Evolutionary conservation across 1,140 invertebrate species (phyloP), one percentile per base, ranked within the genome.

Genomic region (Mesaphorura yosii): DNA sequence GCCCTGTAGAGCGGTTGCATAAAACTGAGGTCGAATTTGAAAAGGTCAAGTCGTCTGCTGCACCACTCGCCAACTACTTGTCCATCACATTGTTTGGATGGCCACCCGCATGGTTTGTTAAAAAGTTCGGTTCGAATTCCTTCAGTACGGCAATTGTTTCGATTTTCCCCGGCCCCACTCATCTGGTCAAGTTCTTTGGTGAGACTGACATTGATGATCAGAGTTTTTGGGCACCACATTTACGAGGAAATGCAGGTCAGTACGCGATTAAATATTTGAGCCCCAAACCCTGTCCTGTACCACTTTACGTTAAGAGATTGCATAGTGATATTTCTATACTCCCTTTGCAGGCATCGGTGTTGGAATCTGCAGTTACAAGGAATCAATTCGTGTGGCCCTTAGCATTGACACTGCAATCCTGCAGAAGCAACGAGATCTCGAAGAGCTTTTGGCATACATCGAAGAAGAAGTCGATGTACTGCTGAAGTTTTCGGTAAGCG

Each of bases 121-220:
- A 57, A 26, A 25, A 53, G 3, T 62, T 50, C 41, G 56, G 48
- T 5, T 45, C 46, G 14, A 62, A 62, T 28, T 53, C 56, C 49
- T 56, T 54, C 49, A 56, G 53, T 14, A 57, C 60, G 0, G 42
- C 54, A 23, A 53, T 52, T 12, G 19, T 62, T 1, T 59, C 56
- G 5, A 62, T 57, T 26, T 62, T 62, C 29, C 60, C 60, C 22
- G 60, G 60, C n/a, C 60, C 60, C 15, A 50, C 38, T 15, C 12
- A 40, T 1, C 3, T 45, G 7, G 2, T 29, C 17, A 22, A 26
- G 15, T 50, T 40, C n/a, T 56, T 59, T 22, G 48, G 42, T 19
- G 34, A 57, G 4, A 51, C 54, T 28, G 28, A 31, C 4, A 28
- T 53, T 12, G 56, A 62, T 17, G 56, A 58, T 47, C 39, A 54